Evolutionary conservation across 2,888 invertebrate genomes (phyloP).

Genomic region (Idaea straminata): DNA sequence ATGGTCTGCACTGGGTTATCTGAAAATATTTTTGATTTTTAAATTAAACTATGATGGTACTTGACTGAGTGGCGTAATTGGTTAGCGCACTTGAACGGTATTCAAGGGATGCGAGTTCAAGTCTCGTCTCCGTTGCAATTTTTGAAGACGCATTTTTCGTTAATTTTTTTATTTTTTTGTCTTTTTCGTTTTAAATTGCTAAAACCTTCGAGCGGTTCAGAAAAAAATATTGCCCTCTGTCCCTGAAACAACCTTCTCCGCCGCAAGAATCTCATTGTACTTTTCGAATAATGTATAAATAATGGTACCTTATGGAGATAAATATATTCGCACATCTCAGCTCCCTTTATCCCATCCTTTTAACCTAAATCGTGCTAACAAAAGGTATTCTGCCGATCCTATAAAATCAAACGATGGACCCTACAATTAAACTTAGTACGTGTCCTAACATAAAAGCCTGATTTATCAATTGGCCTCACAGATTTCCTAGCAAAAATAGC

Average conservation of each 20-base stretch:
- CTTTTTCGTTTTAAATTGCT: no score
- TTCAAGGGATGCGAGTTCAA: no score
- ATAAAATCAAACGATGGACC: constrained; percentile 53
- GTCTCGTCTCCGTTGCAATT: no score
- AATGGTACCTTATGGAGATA: neutral
- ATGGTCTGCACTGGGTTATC: no score
- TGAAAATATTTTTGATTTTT: no score
- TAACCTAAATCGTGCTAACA: constrained; percentile 37
- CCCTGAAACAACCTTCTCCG: neutral
- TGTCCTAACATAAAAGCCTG: constrained; percentile 19
- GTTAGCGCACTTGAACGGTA: no score
- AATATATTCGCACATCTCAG: neutral
- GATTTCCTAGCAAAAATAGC: constrained; percentile 6
- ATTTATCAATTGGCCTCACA: constrained; percentile 15
- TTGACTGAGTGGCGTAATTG: no score
- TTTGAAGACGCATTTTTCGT: no score
- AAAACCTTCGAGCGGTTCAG: no score
- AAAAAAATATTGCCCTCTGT: neutral
- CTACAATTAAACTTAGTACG: constrained; percentile 47
- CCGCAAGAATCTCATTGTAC: neutral
- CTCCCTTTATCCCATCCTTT: constrained; percentile 14
- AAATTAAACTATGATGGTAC: no score
- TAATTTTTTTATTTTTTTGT: no score
- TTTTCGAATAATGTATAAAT: neutral
- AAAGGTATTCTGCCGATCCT: constrained; percentile 38